Conservation (phyloP, 2,888 invertebrate genomes). For the Oscheius sp. region DNA sequence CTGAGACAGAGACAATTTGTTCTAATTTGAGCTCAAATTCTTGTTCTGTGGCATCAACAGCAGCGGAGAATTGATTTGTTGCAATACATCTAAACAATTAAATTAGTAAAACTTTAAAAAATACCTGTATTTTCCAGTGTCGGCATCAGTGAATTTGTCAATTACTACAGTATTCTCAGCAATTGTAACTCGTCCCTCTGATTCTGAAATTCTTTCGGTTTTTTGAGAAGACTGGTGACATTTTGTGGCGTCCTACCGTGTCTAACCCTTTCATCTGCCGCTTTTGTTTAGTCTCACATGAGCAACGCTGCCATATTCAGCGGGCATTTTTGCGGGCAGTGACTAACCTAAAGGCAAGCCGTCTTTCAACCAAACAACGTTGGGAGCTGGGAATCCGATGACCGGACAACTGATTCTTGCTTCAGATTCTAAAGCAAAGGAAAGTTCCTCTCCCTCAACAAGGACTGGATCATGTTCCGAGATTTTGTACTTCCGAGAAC, state of each 20-base stretch:
- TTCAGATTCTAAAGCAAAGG: constrained; percentile 29
- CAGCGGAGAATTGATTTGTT: constrained; percentile 51
- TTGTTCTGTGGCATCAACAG: constrained; percentile 45
- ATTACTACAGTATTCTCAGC: constrained; percentile 33
- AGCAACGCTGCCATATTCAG: background rate
- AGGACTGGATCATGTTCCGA: constrained; percentile 38
- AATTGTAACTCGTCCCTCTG: constrained; percentile 30
- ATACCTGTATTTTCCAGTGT: constrained; percentile 52
- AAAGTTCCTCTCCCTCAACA: constrained; percentile 15
- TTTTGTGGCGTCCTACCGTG: too few species aligned
- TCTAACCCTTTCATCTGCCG: too few species aligned
- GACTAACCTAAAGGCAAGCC: constrained; percentile 47
- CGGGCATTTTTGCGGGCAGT: background rate
- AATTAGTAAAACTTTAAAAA: background rate
- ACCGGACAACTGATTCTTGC: constrained; percentile 56
- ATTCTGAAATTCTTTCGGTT: too few species aligned
- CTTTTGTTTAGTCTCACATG: too few species aligned
- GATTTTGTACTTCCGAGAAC: constrained; percentile 41
- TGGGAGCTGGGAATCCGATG: constrained; percentile 56
- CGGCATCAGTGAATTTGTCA: constrained; percentile 37
- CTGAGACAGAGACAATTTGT: constrained; percentile 37
- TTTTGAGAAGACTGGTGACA: too few species aligned
- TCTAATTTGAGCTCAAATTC: constrained; percentile 40
- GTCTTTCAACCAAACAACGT: constrained; percentile 59
- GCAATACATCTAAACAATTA: constrained; percentile 54